phyloP scores from a whole-genome alignment of 2,888 invertebrate genomes.

The Agelastica alni region DNA sequence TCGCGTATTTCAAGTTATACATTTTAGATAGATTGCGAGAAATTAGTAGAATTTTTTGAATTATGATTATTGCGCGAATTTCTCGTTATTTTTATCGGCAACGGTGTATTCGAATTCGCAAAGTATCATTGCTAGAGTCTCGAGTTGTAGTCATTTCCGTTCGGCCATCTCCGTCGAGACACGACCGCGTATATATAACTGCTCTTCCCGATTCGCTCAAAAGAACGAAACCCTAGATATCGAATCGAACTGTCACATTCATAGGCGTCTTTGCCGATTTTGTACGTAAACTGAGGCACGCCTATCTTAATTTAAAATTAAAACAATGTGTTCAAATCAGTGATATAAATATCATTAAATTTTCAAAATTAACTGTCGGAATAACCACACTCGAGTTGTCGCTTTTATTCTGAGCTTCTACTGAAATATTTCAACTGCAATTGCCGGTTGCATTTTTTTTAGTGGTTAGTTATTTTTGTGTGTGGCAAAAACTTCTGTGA shows the following conservation, averaged over 20 bases:
- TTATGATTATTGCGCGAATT: too few relatives aligned
- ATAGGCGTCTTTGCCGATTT: conserved; percentile 25
- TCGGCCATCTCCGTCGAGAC: conserved; percentile 31
- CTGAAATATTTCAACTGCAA: not conserved
- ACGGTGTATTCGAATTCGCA: too few relatives aligned
- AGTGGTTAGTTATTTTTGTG: conserved; percentile 3
- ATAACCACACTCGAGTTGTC: conserved; percentile 1
- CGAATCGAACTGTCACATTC: conserved; percentile 13
- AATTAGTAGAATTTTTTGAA: too few relatives aligned
- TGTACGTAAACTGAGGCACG: conserved; percentile 27
- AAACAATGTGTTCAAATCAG: conserved; percentile 32
- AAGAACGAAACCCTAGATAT: conserved; percentile 28
- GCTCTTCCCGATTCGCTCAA: conserved; percentile 28
- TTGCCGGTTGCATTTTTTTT: conserved; percentile 2
- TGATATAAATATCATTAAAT: conserved; percentile 20
- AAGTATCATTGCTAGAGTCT: not conserved
- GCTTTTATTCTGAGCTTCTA: not conserved
- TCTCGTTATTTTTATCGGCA: too few relatives aligned
- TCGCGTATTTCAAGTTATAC: too few relatives aligned
- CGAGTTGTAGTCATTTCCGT: not conserved
- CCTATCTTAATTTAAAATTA: conserved; percentile 24
- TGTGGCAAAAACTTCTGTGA: not conserved
- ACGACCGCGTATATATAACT: conserved; percentile 36
- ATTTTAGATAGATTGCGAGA: too few relatives aligned
- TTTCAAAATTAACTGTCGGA: not conserved